Conservation (phyloP, 2,888 invertebrate species). For the Melinaea menophilus region DNA sequence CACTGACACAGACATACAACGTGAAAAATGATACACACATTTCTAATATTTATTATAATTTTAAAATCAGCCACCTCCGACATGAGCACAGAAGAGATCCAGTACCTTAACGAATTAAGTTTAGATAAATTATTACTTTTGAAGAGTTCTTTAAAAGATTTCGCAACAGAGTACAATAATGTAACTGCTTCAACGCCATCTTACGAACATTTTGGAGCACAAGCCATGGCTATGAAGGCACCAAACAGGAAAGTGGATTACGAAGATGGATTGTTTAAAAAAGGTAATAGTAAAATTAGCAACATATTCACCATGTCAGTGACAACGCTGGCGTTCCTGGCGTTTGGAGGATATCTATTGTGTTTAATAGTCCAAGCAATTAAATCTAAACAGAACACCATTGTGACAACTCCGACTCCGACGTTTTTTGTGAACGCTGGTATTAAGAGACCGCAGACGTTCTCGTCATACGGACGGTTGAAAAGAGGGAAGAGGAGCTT, state of each 20-base stretch:
- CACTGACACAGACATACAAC: conserved; percentile 37
- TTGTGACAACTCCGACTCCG: conserved; percentile 47
- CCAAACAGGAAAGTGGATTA: conserved; percentile 65
- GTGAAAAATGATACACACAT: conserved; percentile 46
- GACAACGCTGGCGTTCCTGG: conserved; percentile 87
- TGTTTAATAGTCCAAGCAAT: conserved; percentile 87
- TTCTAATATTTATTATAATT: conserved; percentile 38
- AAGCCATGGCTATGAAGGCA: conserved; percentile 62
- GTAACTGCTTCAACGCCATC: conserved; percentile 45
- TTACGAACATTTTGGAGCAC: conserved; percentile 59
- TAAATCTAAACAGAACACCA: conserved; percentile 78
- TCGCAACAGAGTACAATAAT: conserved; percentile 51
- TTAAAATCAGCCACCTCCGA: conserved; percentile 41
- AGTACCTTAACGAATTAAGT: conserved; percentile 82
- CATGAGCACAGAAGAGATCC: conserved; percentile 54
- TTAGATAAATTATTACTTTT: conserved; percentile 83
- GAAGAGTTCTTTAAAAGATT: conserved; percentile 64
- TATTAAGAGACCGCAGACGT: conserved; percentile 64
- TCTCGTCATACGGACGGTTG: conserved; percentile 59
- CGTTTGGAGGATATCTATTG: conserved; percentile 89
- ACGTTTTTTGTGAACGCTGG: conserved; percentile 61
- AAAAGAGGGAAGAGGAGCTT: conserved; percentile 41
- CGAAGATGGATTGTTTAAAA: conserved; percentile 68
- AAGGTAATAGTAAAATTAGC: conserved; percentile 80
- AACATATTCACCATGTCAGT: conserved; percentile 87